Conservation (phyloP, 1,140 invertebrate species). For the Geopemphigus sp. region DNA sequence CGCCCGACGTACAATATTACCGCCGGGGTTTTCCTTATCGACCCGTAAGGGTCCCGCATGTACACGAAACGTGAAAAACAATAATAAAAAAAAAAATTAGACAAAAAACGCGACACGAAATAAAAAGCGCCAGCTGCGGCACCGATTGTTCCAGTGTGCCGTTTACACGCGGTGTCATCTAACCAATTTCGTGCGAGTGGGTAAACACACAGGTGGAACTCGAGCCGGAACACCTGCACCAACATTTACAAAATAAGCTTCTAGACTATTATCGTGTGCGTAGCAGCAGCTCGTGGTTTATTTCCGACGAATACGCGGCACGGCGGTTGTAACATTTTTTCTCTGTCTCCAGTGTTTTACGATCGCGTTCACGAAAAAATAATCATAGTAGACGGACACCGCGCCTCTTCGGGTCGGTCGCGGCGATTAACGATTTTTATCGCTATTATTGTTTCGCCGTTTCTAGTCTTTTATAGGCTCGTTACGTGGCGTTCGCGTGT, state of each 20-base stretch:
- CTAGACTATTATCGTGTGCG: neutral
- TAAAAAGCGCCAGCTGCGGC: conserved; percentile 39
- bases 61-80: neutral
- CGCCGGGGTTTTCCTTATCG: conserved; percentile 16
- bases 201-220: conserved; percentile 49
- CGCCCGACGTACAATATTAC: neutral
- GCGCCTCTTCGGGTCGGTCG: no score
- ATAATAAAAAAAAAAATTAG: neutral
- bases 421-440: neutral
- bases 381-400: neutral
- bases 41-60: conserved; percentile 41
- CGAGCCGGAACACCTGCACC: conserved; percentile 6
- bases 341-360: no score
- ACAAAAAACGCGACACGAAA: no score
- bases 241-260: conserved; percentile 40
- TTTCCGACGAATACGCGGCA: neutral
- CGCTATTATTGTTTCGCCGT: neutral
- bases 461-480: neutral
- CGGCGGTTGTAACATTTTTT: neutral
- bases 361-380: neutral
- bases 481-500: neutral
- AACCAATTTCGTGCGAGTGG: conserved; percentile 47
- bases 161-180: conserved; percentile 40
- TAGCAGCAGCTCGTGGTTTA: neutral
- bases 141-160: conserved; percentile 47